Conservation (phyloP, 2,797 vertebrate species). For the Rhinoraja longicauda region DNA sequence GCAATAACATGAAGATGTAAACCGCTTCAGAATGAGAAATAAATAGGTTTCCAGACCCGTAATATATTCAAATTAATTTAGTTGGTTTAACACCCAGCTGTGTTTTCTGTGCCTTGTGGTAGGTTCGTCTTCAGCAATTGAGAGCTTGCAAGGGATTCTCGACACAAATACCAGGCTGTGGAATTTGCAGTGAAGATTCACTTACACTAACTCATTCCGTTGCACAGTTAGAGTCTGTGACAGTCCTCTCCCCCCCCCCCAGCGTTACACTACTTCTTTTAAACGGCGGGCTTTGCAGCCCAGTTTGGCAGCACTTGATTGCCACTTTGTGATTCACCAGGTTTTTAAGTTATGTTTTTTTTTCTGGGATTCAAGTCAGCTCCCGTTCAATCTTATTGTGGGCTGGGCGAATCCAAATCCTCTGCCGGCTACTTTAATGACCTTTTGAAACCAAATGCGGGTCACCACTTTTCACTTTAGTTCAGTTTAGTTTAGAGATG, state of each 20-base stretch:
- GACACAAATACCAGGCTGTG: neutral
- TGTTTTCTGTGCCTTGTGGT: neutral
- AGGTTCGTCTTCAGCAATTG: neutral
- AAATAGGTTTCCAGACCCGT: neutral
- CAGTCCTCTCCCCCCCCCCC: neutral
- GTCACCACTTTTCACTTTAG: neutral
- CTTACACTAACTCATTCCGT: neutral
- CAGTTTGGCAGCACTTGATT: neutral
- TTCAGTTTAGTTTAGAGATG: no score
- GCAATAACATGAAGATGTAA: neutral
- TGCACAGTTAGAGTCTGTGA: neutral
- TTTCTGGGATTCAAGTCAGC: neutral
- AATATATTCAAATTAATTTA: slow-evolving; percentile 36
- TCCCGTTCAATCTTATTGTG: neutral
- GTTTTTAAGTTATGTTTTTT: neutral
- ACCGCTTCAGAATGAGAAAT: slow-evolving; percentile 2
- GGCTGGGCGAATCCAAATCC: neutral
- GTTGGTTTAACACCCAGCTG: slow-evolving; percentile 19
- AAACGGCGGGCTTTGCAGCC: neutral
- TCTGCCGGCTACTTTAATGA: neutral
- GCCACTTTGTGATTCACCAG: neutral
- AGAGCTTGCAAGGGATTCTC: neutral
- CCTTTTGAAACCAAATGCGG: neutral
- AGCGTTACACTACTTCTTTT: no score
- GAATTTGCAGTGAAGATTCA: neutral